These are phyloP conservation scores for Cordilura impudica DNA, from an alignment of 2,888 invertebrate genomes.

Conservation along the genomic window DNA sequence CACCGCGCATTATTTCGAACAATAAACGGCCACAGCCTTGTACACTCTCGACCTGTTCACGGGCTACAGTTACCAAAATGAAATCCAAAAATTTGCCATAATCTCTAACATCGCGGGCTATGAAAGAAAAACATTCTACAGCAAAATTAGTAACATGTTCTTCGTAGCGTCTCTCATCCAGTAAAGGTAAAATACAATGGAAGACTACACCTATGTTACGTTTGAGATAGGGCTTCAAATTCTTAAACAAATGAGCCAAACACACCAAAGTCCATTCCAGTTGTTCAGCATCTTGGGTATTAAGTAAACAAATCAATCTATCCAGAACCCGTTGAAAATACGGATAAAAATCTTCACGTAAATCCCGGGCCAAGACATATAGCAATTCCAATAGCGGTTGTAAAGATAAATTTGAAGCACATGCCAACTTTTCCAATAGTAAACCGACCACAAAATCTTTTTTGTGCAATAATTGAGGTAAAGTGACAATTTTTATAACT, in stretches of 20 bases:
- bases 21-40: conserved; percentile 91
- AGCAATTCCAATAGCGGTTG: conserved; percentile 91
- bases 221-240: conserved; percentile 89
- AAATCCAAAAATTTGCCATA: conserved; percentile 85
- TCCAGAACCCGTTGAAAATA: conserved; percentile 88
- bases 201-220: conserved; percentile 88
- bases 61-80: conserved; percentile 83
- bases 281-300: conserved; percentile 88
- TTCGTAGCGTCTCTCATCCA: conserved; percentile 86
- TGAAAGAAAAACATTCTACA: conserved; percentile 96
- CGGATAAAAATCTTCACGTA: conserved; percentile 92
- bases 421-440: conserved; percentile 85
- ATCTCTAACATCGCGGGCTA: conserved; percentile 92
- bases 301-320: conserved; percentile 84
- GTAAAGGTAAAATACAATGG: conserved; percentile 84
- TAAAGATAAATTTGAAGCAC: conserved; percentile 85
- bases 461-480: conserved; percentile 89
- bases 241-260: conserved; percentile 94
- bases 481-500: conserved; percentile 86
- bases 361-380: conserved; percentile 91
- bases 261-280: conserved; percentile 92
- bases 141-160: conserved; percentile 94
- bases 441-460: conserved; percentile 87
- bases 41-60: conserved; percentile 85
- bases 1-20: conserved; percentile 92